Base-by-base conservation (phyloP, 2,113 vertebrate genomes). In the Aleadryas rufinucha region DNA sequence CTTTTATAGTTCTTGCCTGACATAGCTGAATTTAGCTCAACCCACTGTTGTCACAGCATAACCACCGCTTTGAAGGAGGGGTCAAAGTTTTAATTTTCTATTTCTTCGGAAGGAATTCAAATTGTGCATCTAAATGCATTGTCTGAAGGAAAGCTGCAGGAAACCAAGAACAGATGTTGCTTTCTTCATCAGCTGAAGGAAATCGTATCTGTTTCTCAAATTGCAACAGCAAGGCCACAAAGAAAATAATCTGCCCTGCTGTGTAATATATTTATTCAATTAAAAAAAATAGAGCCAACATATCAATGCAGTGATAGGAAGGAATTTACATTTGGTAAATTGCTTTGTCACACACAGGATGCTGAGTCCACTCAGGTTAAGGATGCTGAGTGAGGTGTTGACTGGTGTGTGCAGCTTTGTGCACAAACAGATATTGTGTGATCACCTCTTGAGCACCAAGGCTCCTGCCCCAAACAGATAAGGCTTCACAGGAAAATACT, bases 1-100 rank as follows among this genome's bases (percentile, higher is more conserved):
- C 97, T 98, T 98, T 98, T 98, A 98, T 98, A 98, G 98, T 97
- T 98, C 97, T 98, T 98, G 96, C 97, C 97, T 98, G 97, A 98
- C 95, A 65, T 87, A 77, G 97, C 97, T 91, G 98, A 96, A 98
- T 98, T 97, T 96, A 96, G 96, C 95, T 98, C 97, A 97, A 50
- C 97, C 97, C 97, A 98, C 97, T 97, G 97, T 98, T 98, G 98
- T 98, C 98, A 97, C 97, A 98, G 81, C 5, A 72, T 68, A 97
- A 96, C 96, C 95, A 94, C 39, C n/a, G 76, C 87, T 95, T 91
- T 84, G 91, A 96, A 96, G 93, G 94, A 95, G 87, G 94, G 71
- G 93, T 92, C 93, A 84, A 63, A 78, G 53, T 91, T 94, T 95
- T 86, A 91, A 93, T 95, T 94, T 94, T 84, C 89, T n/a, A 0